Conservation (phyloP, 1,140 invertebrate species). For the Antheraea pernyi region DNA sequence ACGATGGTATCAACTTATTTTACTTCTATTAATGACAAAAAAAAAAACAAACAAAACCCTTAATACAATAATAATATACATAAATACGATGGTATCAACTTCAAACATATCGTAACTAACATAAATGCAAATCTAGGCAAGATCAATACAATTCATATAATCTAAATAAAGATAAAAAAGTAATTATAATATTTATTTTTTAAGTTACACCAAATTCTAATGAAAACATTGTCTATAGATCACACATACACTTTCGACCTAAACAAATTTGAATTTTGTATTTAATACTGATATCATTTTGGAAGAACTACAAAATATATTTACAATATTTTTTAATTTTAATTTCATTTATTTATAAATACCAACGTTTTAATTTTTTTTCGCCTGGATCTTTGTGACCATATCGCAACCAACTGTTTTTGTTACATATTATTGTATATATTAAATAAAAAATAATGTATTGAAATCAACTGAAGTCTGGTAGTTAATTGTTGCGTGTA, state of each 20-base stretch:
- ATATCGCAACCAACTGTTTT: conserved; percentile 74
- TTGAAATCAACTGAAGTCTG: conserved; percentile 57
- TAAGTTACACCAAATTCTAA: conserved; percentile 68
- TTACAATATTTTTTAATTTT: conserved; percentile 66
- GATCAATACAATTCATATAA: conserved; percentile 68
- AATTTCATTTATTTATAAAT: conserved; percentile 42
- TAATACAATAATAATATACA: conserved; percentile 78
- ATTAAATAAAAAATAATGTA: conserved; percentile 30
- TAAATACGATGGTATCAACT: conserved; percentile 78
- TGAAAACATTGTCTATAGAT: conserved; percentile 70
- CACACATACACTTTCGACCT: conserved; percentile 77
- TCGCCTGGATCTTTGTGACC: conserved; percentile 74
- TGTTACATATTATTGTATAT: conserved; percentile 35
- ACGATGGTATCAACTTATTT: conserved; percentile 77
- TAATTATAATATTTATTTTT: conserved; percentile 56
- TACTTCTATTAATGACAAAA: too few relatives aligned
- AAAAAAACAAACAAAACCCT: conserved; percentile 78
- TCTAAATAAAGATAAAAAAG: conserved; percentile 52
- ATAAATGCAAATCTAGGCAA: conserved; percentile 78
- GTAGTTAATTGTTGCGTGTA: conserved; percentile 67
- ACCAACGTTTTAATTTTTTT: conserved; percentile 68
- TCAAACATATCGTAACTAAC: conserved; percentile 74
- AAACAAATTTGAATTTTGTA: conserved; percentile 77
- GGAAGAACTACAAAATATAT: conserved; percentile 78
- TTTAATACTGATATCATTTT: conserved; percentile 79